Evolutionary conservation across 2,797 vertebrate genomes (phyloP), one percentile per base, ranked within the genome.

Genomic region (Stomatorhinus walkeri): DNA sequence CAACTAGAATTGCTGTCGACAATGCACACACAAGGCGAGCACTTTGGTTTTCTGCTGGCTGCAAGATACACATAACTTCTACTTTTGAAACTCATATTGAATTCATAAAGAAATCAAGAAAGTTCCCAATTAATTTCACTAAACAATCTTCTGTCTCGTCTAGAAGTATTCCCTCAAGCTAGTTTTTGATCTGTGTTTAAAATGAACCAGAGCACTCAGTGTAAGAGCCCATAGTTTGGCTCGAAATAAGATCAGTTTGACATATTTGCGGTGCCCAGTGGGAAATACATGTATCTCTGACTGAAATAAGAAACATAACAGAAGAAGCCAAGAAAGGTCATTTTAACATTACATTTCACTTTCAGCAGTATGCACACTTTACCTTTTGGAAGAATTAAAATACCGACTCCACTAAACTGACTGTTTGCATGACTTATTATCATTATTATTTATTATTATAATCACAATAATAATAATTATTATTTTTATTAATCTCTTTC

Each of bases 151-250:
- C 89, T 93, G 59, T 89, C 88, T 88, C 93, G 91, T 92, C 91
- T 93, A 91, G 91, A 91, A 89, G 89, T 89, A 90, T 91, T 90
- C 92, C 91, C 88, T 14, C 36, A 89, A 88, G 87, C 87, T 10
- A 90, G 40, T 91, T 90, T 93, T 94, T 91, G 90, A 93, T 92
- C 93, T 91, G 85, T 85, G 89, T 93, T 93, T 90, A 94, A 92
- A 93, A 91, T 43, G 89, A 92, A 91, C 93, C 93, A 92, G 91
- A 92, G 86, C 88, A 91, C 85, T 76, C 48, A 52, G 28, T 64
- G 79, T 64, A 90, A 88, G 88, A 87, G 87, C 85, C 72, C 68
- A 64, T 56, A 76, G 89, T 88, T 76, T 87, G 86, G 24, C 43
- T 85, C 32, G 59, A 89, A 87, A 88, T 64, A 72, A 87, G 88